Base-by-base conservation (phyloP, 2,888 invertebrate genomes). In the Metellina segmentata region DNA sequence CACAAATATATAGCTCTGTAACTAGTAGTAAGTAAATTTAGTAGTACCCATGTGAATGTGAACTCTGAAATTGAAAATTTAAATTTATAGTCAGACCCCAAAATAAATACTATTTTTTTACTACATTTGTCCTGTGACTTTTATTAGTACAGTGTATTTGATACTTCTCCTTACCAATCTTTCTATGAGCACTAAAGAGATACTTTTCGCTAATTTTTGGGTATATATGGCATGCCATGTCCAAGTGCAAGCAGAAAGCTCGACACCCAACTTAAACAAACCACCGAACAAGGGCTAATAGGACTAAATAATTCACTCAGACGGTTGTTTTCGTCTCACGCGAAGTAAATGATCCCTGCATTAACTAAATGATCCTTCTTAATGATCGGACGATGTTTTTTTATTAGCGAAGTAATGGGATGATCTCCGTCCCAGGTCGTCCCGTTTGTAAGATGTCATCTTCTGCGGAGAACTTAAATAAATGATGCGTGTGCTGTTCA, bases 301-400 rank as follows among this genome's bases (percentile, higher is more conserved):
- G 16, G 5, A 16, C 61, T 11, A 11, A 61, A 61, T 61, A 61
- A 61, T 61, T 61, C 61, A 11, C 61, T 11, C 13, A 16, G 61
- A 34, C 34, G 61, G 61, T 61, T 61, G 61, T 61, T 61, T 61
- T 61, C 13, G 61, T 16, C 61, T 16, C 61, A 34, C 34, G 34
- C 34, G 34, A 34, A 34, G 19, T 69, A 61, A 79, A 48, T 61
- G 61, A 48, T 79, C 79, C 13, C 13, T 34, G 34, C 13, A 61
- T 69, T 79, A 61, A 61, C 53, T 34, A 79, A 79, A 61, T 61
- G 61, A 79, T 79, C 61, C 79, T 16, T 6, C 11, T 11, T 19
- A 79, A 48, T 61, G 79, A 79, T 79, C 34, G 20, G 53, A 20
- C 13, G 61, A 61, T 61, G 13, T 61, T 61, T 61, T 61, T 61